Base-by-base conservation (phyloP, 1,140 invertebrate genomes). In the Scaptodrosophila lebanonensis region DNA sequence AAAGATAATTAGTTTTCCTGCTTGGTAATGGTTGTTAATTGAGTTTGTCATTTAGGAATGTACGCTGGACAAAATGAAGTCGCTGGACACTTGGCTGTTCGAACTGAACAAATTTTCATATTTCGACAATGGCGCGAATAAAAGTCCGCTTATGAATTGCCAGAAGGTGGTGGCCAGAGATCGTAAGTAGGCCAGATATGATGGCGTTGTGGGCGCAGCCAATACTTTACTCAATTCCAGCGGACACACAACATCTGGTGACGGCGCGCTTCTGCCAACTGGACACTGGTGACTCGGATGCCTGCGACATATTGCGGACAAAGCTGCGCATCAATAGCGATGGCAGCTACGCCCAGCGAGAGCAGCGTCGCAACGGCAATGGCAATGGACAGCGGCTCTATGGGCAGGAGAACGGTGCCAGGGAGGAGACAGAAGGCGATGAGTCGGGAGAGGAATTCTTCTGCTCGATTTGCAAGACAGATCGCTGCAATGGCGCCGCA, bases 161-260 rank as follows among this genome's bases (percentile, higher is more conserved):
- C 83, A 86, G 62, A 86, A 86, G 38, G 79, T 86, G 4, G 79
- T 86, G 39, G 84, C 84, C 42, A 66, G 52, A 61, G 75, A 85
- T 56, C 71, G 84, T 86, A 59, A 84, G 83, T 83, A 38, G 11
- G 1, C 16, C n/a, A 22, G 1, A 6, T 17, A 27, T 49, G 6
- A 36, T 2, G 11, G 4, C 12, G 13, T 33, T 44, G 2, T 45
- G 12, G 20, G 11, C 3, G 1, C 17, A 29, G 5, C 9, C 8
- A 44, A 2, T 25, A 32, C 5, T 20, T 40, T 49, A 20, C 7
- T n/a, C 27, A 3, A 30, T 11, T 39, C 1, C 20, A 85, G 83
- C 77, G 11, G 44, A 67, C 11, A 70, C 64, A 33, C 60, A 43
- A 3, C 65, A 73, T 44, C 33, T 85, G 50, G 84, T 86, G 0